Conservation (phyloP, 2,888 invertebrate genomes). For the Endotricha flammealis region DNA sequence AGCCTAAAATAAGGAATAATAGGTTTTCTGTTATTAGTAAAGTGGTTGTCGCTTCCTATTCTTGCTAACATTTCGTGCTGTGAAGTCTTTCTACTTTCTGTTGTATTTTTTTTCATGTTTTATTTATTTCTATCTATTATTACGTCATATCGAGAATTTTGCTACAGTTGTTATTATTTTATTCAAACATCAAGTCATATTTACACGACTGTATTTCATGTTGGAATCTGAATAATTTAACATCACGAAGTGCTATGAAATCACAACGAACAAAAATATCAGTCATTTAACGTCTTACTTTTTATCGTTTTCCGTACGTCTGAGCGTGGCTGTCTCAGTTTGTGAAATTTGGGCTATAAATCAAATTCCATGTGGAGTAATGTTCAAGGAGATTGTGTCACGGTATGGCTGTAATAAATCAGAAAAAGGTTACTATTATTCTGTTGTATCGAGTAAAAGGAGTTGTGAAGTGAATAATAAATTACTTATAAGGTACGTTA, state of each 20-base stretch:
- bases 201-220: neutral
- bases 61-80: too few relatives aligned
- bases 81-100: too few relatives aligned
- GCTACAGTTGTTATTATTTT: too few relatives aligned
- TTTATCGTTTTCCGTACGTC: constrained; percentile 4
- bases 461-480: constrained; percentile 11
- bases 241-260: neutral
- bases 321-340: constrained; percentile 4
- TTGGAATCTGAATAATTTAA: neutral
- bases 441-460: constrained; percentile 12
- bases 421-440: constrained; percentile 13
- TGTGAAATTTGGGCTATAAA: constrained; percentile 9
- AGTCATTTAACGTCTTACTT: constrained; percentile 7
- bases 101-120: too few relatives aligned
- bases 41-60: too few relatives aligned
- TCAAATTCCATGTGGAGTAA: constrained; percentile 11
- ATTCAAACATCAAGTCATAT: too few relatives aligned
- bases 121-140: too few relatives aligned
- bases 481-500: constrained; percentile 2
- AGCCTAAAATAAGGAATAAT: too few relatives aligned
- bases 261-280: constrained; percentile 2
- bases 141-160: too few relatives aligned
- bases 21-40: too few relatives aligned
- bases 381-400: constrained; percentile 11
- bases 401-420: constrained; percentile 10